Conservation (phyloP, 92 coral and sea anemone genomes). For the Actinernus sp. region DNA sequence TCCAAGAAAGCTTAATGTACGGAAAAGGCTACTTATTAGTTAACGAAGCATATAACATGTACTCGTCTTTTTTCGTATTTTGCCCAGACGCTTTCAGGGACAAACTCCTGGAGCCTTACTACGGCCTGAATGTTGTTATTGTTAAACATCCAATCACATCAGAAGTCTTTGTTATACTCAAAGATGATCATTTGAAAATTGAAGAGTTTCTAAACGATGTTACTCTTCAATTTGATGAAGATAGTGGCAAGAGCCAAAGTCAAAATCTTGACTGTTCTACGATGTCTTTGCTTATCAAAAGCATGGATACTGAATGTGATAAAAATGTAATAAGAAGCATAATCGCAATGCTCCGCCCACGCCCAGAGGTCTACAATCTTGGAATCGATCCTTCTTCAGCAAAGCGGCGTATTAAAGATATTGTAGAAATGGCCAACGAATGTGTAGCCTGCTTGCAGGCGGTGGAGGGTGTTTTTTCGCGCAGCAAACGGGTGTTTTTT, state of each 20-base stretch:
- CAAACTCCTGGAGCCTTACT: constrained; percentile 55
- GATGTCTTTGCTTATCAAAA: constrained; percentile 13
- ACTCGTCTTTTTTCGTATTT: constrained; percentile 37
- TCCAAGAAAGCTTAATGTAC: too few species aligned
- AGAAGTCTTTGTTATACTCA: constrained; percentile 47
- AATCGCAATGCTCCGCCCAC: constrained; percentile 13
- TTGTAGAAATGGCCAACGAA: constrained; percentile 33
- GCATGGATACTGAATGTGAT: constrained; percentile 59
- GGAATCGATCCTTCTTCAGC: constrained; percentile 62
- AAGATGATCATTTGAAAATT: constrained; percentile 13
- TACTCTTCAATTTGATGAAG: constrained; percentile 9
- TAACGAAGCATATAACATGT: constrained; percentile 59
- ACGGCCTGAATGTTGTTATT: constrained; percentile 47
- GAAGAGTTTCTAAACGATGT: constrained; percentile 45
- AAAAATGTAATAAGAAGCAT: constrained; percentile 47
- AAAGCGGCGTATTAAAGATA: constrained; percentile 17
- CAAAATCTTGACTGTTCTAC: constrained; percentile 26
- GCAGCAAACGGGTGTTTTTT: too few species aligned
- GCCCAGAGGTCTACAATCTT: constrained; percentile 27
- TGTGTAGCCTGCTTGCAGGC: constrained; percentile 34
- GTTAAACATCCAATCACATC: constrained; percentile 35
- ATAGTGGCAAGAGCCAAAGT: constrained; percentile 18
- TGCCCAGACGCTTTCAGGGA: constrained; percentile 70
- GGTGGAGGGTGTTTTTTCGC: constrained; percentile 28
- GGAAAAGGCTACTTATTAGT: constrained; percentile 34